These are phyloP conservation scores for Paramuricea clavata DNA, from an alignment of 92 coral and sea anemone genomes.

Conservation along the genomic window DNA sequence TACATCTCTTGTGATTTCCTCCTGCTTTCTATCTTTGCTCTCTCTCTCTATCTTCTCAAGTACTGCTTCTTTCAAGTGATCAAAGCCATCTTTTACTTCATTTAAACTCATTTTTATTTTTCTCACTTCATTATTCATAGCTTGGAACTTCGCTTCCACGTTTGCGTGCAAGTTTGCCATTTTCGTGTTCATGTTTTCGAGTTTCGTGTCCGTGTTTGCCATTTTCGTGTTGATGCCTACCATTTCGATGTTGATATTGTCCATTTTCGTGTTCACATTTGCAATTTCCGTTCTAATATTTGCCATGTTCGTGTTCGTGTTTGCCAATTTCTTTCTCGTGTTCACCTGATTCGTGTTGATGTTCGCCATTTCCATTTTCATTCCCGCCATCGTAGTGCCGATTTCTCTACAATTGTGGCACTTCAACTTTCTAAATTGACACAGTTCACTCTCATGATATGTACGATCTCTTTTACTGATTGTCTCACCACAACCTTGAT, in stretches of 20 bases:
- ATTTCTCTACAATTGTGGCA: not conserved
- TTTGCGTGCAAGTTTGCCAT: not conserved
- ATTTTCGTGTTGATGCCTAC: not conserved
- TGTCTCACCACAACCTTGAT: slow-evolving; percentile 12
- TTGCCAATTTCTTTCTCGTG: too few relatives aligned
- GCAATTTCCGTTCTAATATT: not conserved
- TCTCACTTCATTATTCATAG: not conserved
- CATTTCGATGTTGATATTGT: not conserved
- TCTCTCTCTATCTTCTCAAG: not conserved
- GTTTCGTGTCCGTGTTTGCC: not conserved
- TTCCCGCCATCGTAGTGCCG: not conserved
- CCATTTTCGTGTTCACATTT: not conserved
- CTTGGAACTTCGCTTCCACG: not conserved
- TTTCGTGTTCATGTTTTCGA: not conserved
- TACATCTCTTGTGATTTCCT: slow-evolving; percentile 4
- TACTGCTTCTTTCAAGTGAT: slow-evolving; percentile 1
- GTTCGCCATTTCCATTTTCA: not conserved
- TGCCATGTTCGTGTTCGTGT: not conserved
- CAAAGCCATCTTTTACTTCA: not conserved
- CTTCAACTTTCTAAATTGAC: slow-evolving; percentile 1
- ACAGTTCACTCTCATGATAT: slow-evolving; percentile 8
- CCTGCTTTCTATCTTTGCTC: not conserved
- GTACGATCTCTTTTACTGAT: not conserved
- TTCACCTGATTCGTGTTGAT: not conserved
- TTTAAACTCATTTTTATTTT: not conserved